Evolutionary conservation across 2,888 invertebrate genomes (phyloP).

Genomic region (Epiblema foenella): DNA sequence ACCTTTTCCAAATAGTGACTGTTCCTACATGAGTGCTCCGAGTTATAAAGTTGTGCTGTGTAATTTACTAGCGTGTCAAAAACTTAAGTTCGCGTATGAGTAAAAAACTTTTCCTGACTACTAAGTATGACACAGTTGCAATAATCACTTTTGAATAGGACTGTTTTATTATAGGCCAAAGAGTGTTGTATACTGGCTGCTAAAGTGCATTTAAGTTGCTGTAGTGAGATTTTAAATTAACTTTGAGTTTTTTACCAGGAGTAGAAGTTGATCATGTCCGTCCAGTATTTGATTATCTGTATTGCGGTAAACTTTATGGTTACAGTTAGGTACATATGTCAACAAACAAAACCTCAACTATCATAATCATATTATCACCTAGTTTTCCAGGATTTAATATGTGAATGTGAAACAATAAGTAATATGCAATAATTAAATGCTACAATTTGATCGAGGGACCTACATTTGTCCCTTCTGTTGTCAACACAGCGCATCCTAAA

Average conservation of each 20-base stretch:
- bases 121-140: neutral
- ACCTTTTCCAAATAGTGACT: conserved; percentile 2
- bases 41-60: conserved; percentile 4
- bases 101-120: neutral
- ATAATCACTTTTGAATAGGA: conserved; percentile 24
- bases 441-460: too few species aligned
- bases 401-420: neutral
- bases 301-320: conserved; percentile 15
- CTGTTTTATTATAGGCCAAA: conserved; percentile 38
- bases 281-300: conserved; percentile 50
- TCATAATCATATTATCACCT: neutral
- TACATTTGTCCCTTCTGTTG: too few species aligned
- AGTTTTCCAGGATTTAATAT: too few species aligned
- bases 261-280: conserved; percentile 31
- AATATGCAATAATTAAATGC: neutral
- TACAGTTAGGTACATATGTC: neutral
- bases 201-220: conserved; percentile 71
- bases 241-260: conserved; percentile 45
- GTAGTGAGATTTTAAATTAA: conserved; percentile 60
- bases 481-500: too few species aligned
- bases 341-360: neutral
- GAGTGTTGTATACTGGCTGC: conserved; percentile 51
- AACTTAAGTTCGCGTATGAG: neutral
- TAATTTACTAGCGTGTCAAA: neutral
- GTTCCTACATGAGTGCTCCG: conserved; percentile 14